Evolutionary conservation across 2,113 vertebrate species (phyloP).

Genomic region (Sebastes fasciatus): DNA sequence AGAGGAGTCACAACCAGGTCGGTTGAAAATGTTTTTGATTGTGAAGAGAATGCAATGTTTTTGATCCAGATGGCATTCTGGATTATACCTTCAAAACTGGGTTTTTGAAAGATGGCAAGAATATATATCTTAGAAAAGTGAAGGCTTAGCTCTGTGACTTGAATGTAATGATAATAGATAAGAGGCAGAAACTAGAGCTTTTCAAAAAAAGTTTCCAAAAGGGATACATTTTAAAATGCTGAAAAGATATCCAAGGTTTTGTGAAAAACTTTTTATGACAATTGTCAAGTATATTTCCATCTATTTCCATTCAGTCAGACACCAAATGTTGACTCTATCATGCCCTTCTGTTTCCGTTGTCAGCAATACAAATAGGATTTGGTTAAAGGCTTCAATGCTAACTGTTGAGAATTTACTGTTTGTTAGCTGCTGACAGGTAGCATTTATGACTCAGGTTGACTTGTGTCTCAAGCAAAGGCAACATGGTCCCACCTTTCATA

Average conservation of each 20-base stretch:
- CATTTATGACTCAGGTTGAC: neutral
- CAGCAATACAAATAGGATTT: neutral
- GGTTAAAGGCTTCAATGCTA: neutral
- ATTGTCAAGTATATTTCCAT: neutral
- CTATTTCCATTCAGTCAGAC: neutral
- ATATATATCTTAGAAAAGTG: neutral
- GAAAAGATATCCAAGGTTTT: neutral
- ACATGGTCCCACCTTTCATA: neutral
- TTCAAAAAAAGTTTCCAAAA: neutral
- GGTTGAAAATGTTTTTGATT: no score
- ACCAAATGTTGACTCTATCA: neutral
- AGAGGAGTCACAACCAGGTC: no score
- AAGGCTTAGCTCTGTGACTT: neutral
- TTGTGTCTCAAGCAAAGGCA: no score
- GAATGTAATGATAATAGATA: neutral
- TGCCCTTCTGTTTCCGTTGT: neutral
- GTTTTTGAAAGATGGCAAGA: no score
- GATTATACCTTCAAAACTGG: no score
- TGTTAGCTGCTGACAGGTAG: neutral
- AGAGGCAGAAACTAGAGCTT: neutral
- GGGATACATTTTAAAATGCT: neutral
- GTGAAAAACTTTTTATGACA: no score
- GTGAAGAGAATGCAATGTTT: no score
- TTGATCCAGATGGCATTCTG: no score
- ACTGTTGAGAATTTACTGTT: neutral